These are phyloP conservation scores for Acanthurus tractus DNA, from an alignment of 2,797 vertebrate species.

Conservation along the genomic window DNA sequence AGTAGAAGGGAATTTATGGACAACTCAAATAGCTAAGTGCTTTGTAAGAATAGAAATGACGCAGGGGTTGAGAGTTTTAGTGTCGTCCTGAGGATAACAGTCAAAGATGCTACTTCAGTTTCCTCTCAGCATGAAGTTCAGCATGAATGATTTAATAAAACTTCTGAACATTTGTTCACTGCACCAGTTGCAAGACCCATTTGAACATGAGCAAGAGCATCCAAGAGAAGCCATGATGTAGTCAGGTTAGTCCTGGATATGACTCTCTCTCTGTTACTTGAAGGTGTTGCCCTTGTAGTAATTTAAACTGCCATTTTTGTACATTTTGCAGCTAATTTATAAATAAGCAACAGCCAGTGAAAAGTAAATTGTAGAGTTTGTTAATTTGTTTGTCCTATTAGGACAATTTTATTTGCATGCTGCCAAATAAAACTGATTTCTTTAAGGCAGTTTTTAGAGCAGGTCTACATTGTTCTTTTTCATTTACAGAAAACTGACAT, in stretches of 20 bases:
- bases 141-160: conserved; percentile 17
- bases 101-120: conserved; percentile 29
- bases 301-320: conserved; percentile 58
- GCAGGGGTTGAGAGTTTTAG: conserved; percentile 12
- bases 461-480: too few species aligned
- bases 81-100: not conserved
- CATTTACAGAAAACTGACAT: too few species aligned
- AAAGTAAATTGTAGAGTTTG: conserved; percentile 9
- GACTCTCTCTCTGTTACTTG: conserved; percentile 70
- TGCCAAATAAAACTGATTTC: too few species aligned
- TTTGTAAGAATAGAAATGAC: conserved; percentile 18
- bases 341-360: not conserved
- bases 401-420: too few species aligned
- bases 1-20: conserved; percentile 20
- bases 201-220: conserved; percentile 48
- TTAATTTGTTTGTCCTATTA: too few species aligned
- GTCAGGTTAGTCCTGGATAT: conserved; percentile 46
- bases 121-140: not conserved
- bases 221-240: conserved; percentile 31
- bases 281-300: conserved; percentile 49
- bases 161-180: conserved; percentile 25
- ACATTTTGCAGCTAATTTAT: not conserved
- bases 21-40: conserved; percentile 8
- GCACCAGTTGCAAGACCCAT: conserved; percentile 5
- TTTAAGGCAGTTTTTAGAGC: too few species aligned